phyloP scores from a whole-genome alignment of 2,113 vertebrate genomes.

The Gadus macrocephalus region DNA sequence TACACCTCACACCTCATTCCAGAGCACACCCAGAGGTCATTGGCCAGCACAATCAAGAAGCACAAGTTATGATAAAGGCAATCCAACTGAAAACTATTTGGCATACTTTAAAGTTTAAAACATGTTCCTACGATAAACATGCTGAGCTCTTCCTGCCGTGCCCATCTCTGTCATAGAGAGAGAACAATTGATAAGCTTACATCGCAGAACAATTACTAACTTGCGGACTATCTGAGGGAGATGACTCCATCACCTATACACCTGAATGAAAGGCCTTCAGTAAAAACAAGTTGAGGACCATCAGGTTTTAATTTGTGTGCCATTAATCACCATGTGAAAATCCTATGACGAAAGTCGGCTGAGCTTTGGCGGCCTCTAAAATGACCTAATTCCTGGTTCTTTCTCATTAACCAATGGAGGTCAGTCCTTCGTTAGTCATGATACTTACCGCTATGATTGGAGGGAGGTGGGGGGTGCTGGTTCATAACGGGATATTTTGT shows the following conservation, averaged over 20 bases:
- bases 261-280: too few species aligned
- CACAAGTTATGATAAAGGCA: neutral
- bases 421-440: neutral
- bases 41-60: neutral
- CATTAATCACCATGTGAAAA: too few species aligned
- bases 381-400: neutral
- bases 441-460: slow-evolving; percentile 4
- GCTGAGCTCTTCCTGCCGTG: slow-evolving; percentile 29
- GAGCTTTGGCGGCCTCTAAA: too few species aligned
- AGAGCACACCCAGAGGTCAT: neutral
- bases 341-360: too few species aligned
- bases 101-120: too few species aligned
- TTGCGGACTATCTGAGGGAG: too few species aligned
- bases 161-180: slow-evolving; percentile 9
- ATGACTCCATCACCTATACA: too few species aligned
- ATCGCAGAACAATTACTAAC: neutral
- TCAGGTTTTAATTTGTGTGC: too few species aligned
- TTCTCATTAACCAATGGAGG: neutral
- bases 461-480: neutral
- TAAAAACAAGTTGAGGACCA: too few species aligned
- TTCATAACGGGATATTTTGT: neutral
- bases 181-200: slow-evolving; percentile 2
- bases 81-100: neutral
- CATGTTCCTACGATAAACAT: neutral
- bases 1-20: neutral